Evolutionary conservation across 2,797 vertebrate genomes (phyloP).

Genomic region (Notolepis coatsorum): DNA sequence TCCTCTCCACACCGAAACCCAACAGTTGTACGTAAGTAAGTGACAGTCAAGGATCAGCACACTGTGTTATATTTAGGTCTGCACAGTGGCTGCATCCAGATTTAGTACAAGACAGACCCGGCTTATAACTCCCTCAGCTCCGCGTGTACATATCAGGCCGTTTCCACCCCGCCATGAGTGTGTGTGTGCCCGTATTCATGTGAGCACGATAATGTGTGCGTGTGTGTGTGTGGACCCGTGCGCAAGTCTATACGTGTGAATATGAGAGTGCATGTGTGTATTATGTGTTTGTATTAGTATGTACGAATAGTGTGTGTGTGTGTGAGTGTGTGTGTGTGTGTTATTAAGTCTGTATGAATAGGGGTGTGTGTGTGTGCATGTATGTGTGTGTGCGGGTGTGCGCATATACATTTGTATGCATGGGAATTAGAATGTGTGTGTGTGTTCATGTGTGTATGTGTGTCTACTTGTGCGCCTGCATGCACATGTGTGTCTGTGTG

Average conservation of each 20-base stretch:
- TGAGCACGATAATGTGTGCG: too few relatives aligned
- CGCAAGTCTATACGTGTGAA: neutral
- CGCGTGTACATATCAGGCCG: too few relatives aligned
- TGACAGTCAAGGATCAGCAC: conserved; percentile 45
- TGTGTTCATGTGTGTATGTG: neutral
- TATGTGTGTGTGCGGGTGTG: neutral
- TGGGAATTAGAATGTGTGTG: too few relatives aligned
- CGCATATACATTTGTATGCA: too few relatives aligned
- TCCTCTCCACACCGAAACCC: conserved; percentile 59
- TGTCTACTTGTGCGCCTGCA: neutral
- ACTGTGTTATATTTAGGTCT: conserved; percentile 46
- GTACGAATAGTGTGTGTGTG: too few relatives aligned
- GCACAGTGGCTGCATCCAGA: conserved; percentile 36
- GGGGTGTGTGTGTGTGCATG: neutral
- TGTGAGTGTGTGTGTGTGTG: too few relatives aligned
- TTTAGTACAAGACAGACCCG: conserved; percentile 48
- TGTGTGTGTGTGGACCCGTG: neutral
- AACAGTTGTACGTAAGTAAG: conserved; percentile 62
- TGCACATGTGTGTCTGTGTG: neutral
- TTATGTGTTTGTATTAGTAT: too few relatives aligned
- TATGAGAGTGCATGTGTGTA: neutral
- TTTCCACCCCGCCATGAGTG: neutral
- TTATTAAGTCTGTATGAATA: neutral
- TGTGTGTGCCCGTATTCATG: neutral
- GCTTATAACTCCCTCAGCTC: conserved; percentile 37